Evolutionary conservation across 2,797 vertebrate species (phyloP).

Genomic region (Kryptopterus vitreolus): DNA sequence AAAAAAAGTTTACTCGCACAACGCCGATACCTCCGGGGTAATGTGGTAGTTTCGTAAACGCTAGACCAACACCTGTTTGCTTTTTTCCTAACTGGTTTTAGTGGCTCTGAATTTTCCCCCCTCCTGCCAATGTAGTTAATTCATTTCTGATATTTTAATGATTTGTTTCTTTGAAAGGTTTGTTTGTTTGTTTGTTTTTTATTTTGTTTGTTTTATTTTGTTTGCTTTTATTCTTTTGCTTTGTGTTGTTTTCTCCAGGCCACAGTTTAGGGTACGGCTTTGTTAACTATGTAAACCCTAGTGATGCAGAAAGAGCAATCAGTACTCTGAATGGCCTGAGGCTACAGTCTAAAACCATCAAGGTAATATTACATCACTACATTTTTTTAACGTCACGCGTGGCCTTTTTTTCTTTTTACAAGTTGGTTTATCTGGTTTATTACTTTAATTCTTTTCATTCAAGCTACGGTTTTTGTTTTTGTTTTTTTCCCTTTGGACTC

Average conservation of each 20-base stretch:
- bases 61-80: neutral
- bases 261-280: constrained; percentile 97
- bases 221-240: constrained; percentile 63
- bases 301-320: constrained; percentile 99
- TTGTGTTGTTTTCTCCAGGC: constrained; percentile 78
- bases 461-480: constrained; percentile 3
- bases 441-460: neutral
- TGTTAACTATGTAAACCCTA: constrained; percentile 98
- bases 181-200: constrained; percentile 69
- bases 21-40: neutral
- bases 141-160: constrained; percentile 31
- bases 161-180: constrained; percentile 40
- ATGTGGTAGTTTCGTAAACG: neutral
- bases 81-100: neutral
- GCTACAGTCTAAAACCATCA: constrained; percentile 99
- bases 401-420: constrained; percentile 23
- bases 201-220: constrained; percentile 68
- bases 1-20: too few species aligned
- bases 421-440: neutral
- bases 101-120: neutral
- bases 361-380: constrained; percentile 83
- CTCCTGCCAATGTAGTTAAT: neutral
- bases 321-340: constrained; percentile 99
- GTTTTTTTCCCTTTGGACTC: neutral
- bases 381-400: constrained; percentile 26